Percentiles rank a stretch among this genome's conserved stretches.
Conservation (phyloP, 2,888 invertebrate species). For the Microctonus hyperodae region DNA sequence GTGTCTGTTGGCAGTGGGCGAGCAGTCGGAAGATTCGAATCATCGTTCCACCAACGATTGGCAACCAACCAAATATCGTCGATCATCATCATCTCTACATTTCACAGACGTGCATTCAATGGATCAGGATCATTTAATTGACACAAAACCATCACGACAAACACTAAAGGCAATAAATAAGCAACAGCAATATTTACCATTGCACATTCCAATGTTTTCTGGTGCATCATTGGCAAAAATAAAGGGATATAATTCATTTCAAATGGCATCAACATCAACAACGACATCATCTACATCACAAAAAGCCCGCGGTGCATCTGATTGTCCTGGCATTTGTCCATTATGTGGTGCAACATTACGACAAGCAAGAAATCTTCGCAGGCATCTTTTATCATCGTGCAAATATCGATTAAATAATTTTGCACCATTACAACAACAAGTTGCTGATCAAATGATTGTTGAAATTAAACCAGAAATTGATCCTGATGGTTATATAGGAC, state of each 20-base stretch:
- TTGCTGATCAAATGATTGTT: slow-evolving; percentile 50
- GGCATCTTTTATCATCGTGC: slow-evolving; percentile 65
- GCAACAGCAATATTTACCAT: slow-evolving; percentile 57
- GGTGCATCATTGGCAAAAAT: slow-evolving; percentile 49
- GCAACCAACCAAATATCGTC: slow-evolving; percentile 32
- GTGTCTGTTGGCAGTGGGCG: slow-evolving; percentile 59
- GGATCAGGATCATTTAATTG: slow-evolving; percentile 49
- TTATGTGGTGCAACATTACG: slow-evolving; percentile 69
- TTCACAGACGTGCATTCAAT: slow-evolving; percentile 32
- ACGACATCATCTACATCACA: slow-evolving; percentile 6
- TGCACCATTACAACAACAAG: slow-evolving; percentile 43
- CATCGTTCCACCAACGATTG: slow-evolving; percentile 45
- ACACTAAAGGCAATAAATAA: slow-evolving; percentile 53
- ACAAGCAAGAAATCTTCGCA: slow-evolving; percentile 68
- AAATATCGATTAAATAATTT: slow-evolving; percentile 59
- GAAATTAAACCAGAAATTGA: slow-evolving; percentile 59
- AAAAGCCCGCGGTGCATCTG: slow-evolving; percentile 68
- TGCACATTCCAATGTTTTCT: slow-evolving; percentile 60
- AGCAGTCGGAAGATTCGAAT: slow-evolving; percentile 52
- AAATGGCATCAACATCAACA: slow-evolving; percentile 18
- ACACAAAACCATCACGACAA: slow-evolving; percentile 54
- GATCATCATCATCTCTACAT: slow-evolving; percentile 38
- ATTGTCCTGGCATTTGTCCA: slow-evolving; percentile 70
- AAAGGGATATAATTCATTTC: slow-evolving; percentile 26
- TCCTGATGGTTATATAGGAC: slow-evolving; percentile 44